Evolutionary conservation across 2,888 invertebrate species (phyloP), one percentile per base, ranked within the genome.

Genomic region (Cheilosia variabilis): DNA sequence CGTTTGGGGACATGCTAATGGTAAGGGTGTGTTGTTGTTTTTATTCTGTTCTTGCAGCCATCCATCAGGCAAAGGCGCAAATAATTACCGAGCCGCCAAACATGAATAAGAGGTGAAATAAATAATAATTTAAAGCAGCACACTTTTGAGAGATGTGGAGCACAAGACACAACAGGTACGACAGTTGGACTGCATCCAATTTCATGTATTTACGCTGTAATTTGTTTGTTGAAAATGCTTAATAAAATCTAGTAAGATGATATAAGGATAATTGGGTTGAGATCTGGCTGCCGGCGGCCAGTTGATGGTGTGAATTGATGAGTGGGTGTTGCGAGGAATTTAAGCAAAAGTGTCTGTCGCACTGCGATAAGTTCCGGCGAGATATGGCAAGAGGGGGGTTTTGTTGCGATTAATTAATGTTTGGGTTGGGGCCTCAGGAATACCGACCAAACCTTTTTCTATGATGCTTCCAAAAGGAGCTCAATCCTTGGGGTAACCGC

Each of bases 201-300:
- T 62, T 75, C 84, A 71, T 84, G 84, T 84, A 75, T 75, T 76
- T 75, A 71, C 84, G 47, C 65, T 62, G 60, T 84, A 79, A 84
- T 84, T 84, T 80, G 84, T 75, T 75, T 75, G 84, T 22, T 75
- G 75, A 84, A 79, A 84, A 80, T 80, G 58, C 71, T 63, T 58
- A 79, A 65, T 53, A 45, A 75, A 75, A 58, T 52, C 31, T 31
- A 52, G 52, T 47, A 43, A 45, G 57, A 62, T 34, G 37, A 58
- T 52, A 9, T 19, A 73, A 58, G 71, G 84, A 84, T 79, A 84
- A 79, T 84, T 84, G 84, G 75, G 53, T 69, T 73, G 66, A 10
- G 9, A 17, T 60, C 6, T 65, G 34, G 53, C 45, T n/a, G n/a
- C n/a, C n/a, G 19, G 34, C 9, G 45, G 24, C 31, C 37, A 37